Base-by-base conservation (phyloP, 2,797 vertebrate species). In the Telmatherina bonti region DNA sequence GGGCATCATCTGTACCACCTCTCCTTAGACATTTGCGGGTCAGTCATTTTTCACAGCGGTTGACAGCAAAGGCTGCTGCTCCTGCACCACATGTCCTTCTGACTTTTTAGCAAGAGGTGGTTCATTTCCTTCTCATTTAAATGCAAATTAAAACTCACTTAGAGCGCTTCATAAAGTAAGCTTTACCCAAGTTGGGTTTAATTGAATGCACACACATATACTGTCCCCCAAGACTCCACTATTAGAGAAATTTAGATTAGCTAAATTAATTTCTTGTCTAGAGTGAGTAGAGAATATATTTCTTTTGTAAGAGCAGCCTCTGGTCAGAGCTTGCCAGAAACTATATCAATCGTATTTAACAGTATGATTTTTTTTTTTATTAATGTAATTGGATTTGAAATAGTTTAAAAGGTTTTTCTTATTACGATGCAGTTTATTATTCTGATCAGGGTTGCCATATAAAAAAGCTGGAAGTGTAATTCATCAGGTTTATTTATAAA, bases 401-500 rank as follows among this genome's bases (percentile, higher is more conserved):
- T 53, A 6, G 62, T 7, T 15, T 26, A 4, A 0, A 33, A 31
- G 10, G 26, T 45, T 54, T 30, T 43, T 38, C 26, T 68, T 41
- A 15, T 10, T 43, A 33, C 1, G 41, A 41, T 36, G 1, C 33
- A 3, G 45, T 35, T 35, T 41, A 16, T 30, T 26, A 52, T 24
- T 52, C 12, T 26, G 12, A 52, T 13, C 8, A 52, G 5, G 15
- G 38, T 20, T 20, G 12, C 26, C 18, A 1, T 22, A 13, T 38
- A 26, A 43, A 43, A 7, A 62, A 43, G 22, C 13, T 15, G 60
- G 9, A 59, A 20, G 30, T 7, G 31, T 16, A 1, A 57, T 24
- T 20, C 13, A 52, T 11, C 26, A 29, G n/a, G 3, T 64, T 22
- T 29, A 43, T 49, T 59, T 31, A 41, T 10, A 69, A 68, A 65